These are phyloP conservation scores for Mechanitis mazaeus DNA, from an alignment of 2,888 invertebrate species.

Conservation along the genomic window DNA sequence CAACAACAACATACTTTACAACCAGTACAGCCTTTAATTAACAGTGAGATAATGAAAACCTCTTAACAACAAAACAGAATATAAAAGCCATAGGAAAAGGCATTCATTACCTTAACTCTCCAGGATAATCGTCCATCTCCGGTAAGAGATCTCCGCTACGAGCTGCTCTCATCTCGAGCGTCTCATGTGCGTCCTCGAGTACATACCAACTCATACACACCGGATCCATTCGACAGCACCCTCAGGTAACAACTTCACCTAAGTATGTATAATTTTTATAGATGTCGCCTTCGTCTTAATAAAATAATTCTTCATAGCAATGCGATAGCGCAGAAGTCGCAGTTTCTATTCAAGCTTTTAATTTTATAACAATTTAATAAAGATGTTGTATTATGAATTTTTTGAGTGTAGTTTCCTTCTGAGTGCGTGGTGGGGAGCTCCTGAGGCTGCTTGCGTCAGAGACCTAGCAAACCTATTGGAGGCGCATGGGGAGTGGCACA, in stretches of 20 bases:
- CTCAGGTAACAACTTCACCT: constrained; percentile 74
- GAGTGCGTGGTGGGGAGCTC: constrained; percentile 54
- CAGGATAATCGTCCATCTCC: constrained; percentile 35
- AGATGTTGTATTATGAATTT: background rate
- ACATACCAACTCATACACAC: constrained; percentile 84
- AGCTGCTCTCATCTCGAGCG: constrained; percentile 87
- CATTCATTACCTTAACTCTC: constrained; percentile 34
- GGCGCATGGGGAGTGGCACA: constrained; percentile 88
- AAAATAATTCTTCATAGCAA: no score
- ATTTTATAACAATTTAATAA: no score
- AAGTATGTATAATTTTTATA: no score
- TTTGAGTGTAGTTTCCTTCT: constrained; percentile 49
- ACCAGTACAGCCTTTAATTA: background rate
- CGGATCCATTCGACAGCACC: constrained; percentile 88
- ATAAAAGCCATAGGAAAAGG: no score
- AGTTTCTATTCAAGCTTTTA: no score
- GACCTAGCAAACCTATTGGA: constrained; percentile 91
- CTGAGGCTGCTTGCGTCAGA: constrained; percentile 38
- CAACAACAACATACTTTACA: background rate
- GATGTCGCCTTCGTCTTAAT: no score
- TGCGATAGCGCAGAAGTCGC: no score
- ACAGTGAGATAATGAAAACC: no score
- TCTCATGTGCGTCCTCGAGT: constrained; percentile 51
- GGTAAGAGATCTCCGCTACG: constrained; percentile 85
- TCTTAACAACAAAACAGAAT: no score